A percentile compares a stretch with the other conserved stretches of the same genome.
These are phyloP conservation scores for Brachionus plicatilis DNA, from an alignment of 1,140 invertebrate genomes.

Conservation along the genomic window DNA sequence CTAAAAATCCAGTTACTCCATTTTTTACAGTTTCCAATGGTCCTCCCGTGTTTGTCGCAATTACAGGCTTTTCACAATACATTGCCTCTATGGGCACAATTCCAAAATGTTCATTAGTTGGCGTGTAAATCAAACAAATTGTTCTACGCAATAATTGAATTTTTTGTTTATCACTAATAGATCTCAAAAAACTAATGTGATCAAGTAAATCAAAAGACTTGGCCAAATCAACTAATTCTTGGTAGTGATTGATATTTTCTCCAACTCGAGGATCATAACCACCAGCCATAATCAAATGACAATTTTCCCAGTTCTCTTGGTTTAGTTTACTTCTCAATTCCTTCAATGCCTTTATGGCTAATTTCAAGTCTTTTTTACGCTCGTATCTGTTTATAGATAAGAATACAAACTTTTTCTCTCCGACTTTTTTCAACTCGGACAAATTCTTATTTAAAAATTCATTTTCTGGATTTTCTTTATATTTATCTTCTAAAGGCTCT, in stretches of 20 bases:
- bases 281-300: conserved; percentile 86
- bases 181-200: conserved; percentile 60
- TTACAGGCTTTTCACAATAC: conserved; percentile 83
- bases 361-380: conserved; percentile 82
- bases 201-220: conserved; percentile 62
- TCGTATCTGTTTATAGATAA: conserved; percentile 96
- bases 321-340: conserved; percentile 55
- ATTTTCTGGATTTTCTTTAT: background rate
- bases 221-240: conserved; percentile 67
- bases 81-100: conserved; percentile 99
- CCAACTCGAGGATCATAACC: conserved; percentile 83
- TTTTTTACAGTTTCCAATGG: conserved; percentile 85
- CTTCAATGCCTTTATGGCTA: conserved; percentile 75
- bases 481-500: background rate
- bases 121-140: conserved; percentile 83
- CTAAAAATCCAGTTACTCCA: conserved; percentile 81
- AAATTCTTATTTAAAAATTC: background rate
- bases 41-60: conserved; percentile 89
- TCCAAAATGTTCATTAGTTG: conserved; percentile 94
- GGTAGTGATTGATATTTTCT: conserved; percentile 82
- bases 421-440: background rate
- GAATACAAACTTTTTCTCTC: conserved; percentile 52
- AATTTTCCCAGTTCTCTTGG: background rate
- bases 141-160: conserved; percentile 69
- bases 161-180: conserved; percentile 77